Evolutionary conservation across 2,888 invertebrate genomes (phyloP), one percentile per base, ranked within the genome.

Genomic region (Papilio elwesi): DNA sequence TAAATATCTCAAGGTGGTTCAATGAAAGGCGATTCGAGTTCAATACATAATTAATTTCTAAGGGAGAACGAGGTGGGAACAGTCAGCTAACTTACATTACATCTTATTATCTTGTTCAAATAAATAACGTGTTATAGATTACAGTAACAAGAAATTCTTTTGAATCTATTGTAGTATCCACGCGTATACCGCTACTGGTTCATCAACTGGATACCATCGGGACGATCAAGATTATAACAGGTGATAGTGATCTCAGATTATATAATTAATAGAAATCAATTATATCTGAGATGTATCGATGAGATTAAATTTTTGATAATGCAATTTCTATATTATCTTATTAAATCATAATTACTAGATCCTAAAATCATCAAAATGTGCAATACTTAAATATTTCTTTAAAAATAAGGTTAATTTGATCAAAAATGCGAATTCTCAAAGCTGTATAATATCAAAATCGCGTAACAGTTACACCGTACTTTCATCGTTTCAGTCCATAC

Each of bases 101-200:
- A n/a, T n/a, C n/a, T 12, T 55, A 11, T 55, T 6, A 55, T 57
- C 36, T 57, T 57, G 55, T 57, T 36, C 26, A 57, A 57, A 12
- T 15, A 57, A 55, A 26, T 13, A 36, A 36, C 55, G 12, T 36
- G 36, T 57, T 13, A 36, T 57, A 36, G 55, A 57, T 57, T 36
- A 57, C 4, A 36, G 26, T 57, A 57, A 57, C 26, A 57, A 57
- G 55, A 36, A 57, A 36, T 57, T 57, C 36, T 6, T 57, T 57
- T 57, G 11, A 57, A 6, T 57, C 36, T 57, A 57, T 36, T 57
- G 12, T 12, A 57, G 36, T 57, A 26, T 57, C 49, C 26, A 26
- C 13, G 13, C 10, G 11, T 26, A 36, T 11, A 26, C 36, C 55
- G 36, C 26, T 57, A 26, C 55, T 57, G 55, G 55, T 57, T 26